Percentiles rank a stretch among this genome's conserved stretches.
Evolutionary conservation across 2,888 invertebrate species (phyloP).

Genomic region (Nephrotoma guestfalica): DNA sequence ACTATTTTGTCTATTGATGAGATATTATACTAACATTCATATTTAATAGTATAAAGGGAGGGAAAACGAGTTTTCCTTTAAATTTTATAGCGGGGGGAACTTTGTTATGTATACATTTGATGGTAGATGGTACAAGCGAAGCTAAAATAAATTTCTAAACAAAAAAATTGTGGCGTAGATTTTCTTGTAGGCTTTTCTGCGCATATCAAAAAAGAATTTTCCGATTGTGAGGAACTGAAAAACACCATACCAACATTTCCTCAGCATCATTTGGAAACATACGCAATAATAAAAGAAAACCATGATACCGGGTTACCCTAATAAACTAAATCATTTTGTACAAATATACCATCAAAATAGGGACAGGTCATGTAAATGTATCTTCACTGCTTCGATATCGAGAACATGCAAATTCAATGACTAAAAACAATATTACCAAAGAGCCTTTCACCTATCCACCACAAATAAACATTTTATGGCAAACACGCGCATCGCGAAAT

Average conservation of each 20-base stretch:
- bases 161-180: not conserved
- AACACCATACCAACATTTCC: not conserved
- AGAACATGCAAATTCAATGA: not conserved
- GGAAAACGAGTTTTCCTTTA: not conserved
- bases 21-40: not conserved
- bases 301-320: not conserved
- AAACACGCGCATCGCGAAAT: not conserved
- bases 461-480: not conserved
- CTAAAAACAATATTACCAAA: not conserved
- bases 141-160: not conserved
- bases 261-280: not conserved
- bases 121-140: not conserved
- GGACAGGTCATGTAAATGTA: not conserved
- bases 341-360: not conserved
- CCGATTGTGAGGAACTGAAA: not conserved
- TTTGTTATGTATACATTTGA: not conserved
- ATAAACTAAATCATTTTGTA: not conserved
- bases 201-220: not conserved
- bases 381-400: not conserved
- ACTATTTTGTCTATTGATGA: not conserved
- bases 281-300: not conserved
- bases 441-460: not conserved
- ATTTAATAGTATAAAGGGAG: not conserved
- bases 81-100: not conserved
- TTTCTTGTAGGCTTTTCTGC: not conserved